Percentiles rank a stretch among this genome's conserved stretches.
Conservation (phyloP, 1,140 invertebrate genomes). For the Listronotus bonariensis region DNA sequence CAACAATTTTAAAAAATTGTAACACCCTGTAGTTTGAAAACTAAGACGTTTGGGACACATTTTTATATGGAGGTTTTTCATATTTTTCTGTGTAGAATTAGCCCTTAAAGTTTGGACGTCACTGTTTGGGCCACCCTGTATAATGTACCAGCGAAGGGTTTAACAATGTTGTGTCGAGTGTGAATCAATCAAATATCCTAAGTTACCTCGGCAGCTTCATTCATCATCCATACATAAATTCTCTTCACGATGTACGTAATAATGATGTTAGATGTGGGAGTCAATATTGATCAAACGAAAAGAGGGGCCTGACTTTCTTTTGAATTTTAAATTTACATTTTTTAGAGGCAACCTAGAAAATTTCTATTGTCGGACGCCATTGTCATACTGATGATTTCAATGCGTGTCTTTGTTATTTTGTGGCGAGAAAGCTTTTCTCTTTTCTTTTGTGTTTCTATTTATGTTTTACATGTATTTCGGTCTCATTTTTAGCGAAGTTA, state of each 20-base stretch:
- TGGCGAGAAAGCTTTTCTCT: neutral
- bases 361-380: constrained; percentile 13
- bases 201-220: constrained; percentile 13
- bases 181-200: constrained; percentile 16
- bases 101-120: too few relatives aligned
- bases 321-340: constrained; percentile 19
- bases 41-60: too few relatives aligned
- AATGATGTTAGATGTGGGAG: constrained; percentile 21
- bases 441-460: constrained; percentile 4
- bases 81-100: too few relatives aligned
- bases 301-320: constrained; percentile 4
- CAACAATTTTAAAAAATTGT: too few relatives aligned
- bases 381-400: constrained; percentile 11
- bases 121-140: too few relatives aligned
- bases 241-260: constrained; percentile 17
- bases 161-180: neutral
- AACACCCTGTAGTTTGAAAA: too few relatives aligned
- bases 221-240: constrained; percentile 23
- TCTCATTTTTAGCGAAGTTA: too few relatives aligned
- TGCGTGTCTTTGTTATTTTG: neutral
- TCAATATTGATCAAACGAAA: constrained; percentile 18
- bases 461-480: neutral
- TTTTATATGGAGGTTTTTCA: too few relatives aligned
- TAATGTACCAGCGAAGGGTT: too few relatives aligned
- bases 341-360: constrained; percentile 10